Percentiles rank a stretch among this genome's conserved stretches.
phyloP scores from a whole-genome alignment of 2,888 invertebrate genomes.

The Cabera pusaria region DNA sequence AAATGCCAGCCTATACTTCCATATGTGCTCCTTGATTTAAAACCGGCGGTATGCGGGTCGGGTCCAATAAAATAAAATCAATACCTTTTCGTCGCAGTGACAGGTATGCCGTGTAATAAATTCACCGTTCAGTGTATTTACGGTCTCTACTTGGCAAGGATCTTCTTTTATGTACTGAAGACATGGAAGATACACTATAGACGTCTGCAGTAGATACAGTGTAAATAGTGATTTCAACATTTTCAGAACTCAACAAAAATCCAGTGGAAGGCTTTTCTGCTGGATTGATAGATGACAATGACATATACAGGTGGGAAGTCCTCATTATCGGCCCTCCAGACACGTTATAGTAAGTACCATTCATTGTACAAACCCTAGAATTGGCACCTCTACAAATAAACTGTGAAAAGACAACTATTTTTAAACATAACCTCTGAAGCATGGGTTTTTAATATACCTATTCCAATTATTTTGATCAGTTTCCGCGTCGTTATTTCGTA shows the following conservation, averaged over 20 bases:
- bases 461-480: neutral
- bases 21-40: slow-evolving; percentile 8
- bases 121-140: slow-evolving; percentile 53
- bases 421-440: slow-evolving; percentile 32
- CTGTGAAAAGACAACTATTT: slow-evolving; percentile 23
- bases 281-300: slow-evolving; percentile 99
- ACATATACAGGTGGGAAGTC: slow-evolving; percentile 99
- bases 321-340: slow-evolving; percentile 99
- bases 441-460: slow-evolving; percentile 12
- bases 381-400: slow-evolving; percentile 1
- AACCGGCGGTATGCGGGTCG: slow-evolving; percentile 18
- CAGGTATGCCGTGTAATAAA: slow-evolving; percentile 61
- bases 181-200: too few relatives aligned
- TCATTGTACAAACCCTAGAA: slow-evolving; percentile 6
- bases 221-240: slow-evolving; percentile 17
- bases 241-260: slow-evolving; percentile 98
- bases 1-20: slow-evolving; percentile 8
- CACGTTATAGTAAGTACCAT: slow-evolving; percentile 95
- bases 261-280: slow-evolving; percentile 99
- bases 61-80: slow-evolving; percentile 61
- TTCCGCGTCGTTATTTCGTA: too few relatives aligned
- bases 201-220: slow-evolving; percentile 5
- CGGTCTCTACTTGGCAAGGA: slow-evolving; percentile 51
- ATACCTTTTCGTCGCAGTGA: slow-evolving; percentile 62
- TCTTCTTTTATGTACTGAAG: too few relatives aligned